These are phyloP conservation scores for Clarias magur DNA, from an alignment of 2,113 vertebrate species.

Conservation along the genomic window DNA sequence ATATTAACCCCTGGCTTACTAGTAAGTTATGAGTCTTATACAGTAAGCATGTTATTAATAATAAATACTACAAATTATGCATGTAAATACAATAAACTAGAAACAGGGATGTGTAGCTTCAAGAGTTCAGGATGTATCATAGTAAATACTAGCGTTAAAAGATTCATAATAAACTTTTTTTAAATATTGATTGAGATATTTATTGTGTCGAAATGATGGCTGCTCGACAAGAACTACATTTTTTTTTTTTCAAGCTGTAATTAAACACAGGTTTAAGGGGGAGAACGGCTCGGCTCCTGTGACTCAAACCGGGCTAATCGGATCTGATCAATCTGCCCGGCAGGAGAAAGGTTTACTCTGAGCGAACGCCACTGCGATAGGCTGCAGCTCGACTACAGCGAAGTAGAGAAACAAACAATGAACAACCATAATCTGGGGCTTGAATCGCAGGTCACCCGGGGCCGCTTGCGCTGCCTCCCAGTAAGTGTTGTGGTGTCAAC, in stretches of 20 bases:
- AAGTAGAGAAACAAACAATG: constrained; percentile 57
- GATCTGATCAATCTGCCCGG: constrained; percentile 29
- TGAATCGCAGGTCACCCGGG: constrained; percentile 60
- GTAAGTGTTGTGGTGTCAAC: constrained; percentile 68
- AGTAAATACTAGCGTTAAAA: background rate
- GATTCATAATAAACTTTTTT: background rate
- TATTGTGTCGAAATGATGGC: background rate
- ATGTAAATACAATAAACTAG: background rate
- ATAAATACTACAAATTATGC: background rate
- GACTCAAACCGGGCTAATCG: background rate
- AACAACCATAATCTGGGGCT: constrained; percentile 62
- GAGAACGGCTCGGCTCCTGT: no score
- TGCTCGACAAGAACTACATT: background rate
- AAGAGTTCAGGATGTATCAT: no score
- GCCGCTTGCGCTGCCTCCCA: constrained; percentile 56
- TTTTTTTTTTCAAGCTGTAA: background rate
- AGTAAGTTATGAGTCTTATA: background rate
- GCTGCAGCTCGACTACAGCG: constrained; percentile 41
- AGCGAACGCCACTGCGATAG: constrained; percentile 15
- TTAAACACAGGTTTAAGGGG: background rate
- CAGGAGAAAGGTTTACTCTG: constrained; percentile 35
- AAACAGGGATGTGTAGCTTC: background rate
- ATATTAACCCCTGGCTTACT: constrained; percentile 8
- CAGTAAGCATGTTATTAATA: background rate
- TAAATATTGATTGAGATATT: background rate